Base-by-base conservation (phyloP, 2,888 invertebrate species). In the Yponomeuta evonymella region DNA sequence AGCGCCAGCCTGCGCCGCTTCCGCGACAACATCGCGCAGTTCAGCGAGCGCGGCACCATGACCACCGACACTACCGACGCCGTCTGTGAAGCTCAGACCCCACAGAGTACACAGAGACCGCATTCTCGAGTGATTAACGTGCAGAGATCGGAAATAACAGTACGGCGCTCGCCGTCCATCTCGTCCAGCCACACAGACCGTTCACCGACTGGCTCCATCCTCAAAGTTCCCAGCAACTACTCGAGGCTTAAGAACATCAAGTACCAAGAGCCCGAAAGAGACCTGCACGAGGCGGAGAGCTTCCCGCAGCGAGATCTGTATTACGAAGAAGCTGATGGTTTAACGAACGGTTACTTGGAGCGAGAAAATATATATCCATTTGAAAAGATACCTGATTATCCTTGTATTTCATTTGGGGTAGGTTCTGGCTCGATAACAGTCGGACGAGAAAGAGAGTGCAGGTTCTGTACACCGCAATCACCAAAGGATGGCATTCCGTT, bases 11-110 rank as follows among this genome's bases (percentile, higher is more conserved):
- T 15, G 51, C 51, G 15, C 51, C 51, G 5, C 51, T 15, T 15
- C 51, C 15, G 15, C 51, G 15, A 15, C 12, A 15, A 58, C 51
- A 58, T 15, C 51, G 51, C 12, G 51, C 51, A 58, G 30, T 30
- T 65, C 30, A 30, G 30, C 5, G 65, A 65, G 30, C 65, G 30
- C 12, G 65, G 65, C 65, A 65, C 65, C 30, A 65, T 65, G 65
- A 65, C 65, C 0, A 12, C 33, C 11, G 12, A 33, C 4, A 65
- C 33, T 11, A 65, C 30, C 9, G 33, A 65, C 65, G 65, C 11
- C 12, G 1, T 29, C 30, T 65, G 65, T 29, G 29, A 29, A 30
- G 30, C 65, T 29, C 29, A 8, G 15, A 58, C 15, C 12, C 51
- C 51, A 15, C 15, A 5, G 15, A 8, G 15, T 3, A 5, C 15